phyloP scores from a whole-genome alignment of 2,888 invertebrate species.

The Capitulum mitella region DNA sequence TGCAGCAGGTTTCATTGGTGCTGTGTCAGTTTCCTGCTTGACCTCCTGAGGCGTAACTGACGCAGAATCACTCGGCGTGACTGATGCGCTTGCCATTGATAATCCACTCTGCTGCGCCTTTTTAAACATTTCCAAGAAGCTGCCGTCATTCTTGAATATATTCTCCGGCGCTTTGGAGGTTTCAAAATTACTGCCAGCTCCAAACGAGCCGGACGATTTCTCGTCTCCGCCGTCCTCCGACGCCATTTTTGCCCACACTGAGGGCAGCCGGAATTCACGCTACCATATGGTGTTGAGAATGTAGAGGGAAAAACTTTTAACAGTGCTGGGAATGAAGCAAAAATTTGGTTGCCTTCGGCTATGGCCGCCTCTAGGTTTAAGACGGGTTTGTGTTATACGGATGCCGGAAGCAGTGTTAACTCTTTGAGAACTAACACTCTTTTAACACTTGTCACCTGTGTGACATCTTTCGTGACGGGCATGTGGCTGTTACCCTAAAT shows the following conservation, averaged over 20 bases:
- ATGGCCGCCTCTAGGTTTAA: too few relatives aligned
- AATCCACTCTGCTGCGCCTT: not conserved
- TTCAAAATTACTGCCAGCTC: not conserved
- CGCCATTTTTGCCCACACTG: not conserved
- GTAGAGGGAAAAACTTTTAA: too few relatives aligned
- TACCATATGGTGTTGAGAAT: too few relatives aligned
- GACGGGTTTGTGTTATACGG: too few relatives aligned
- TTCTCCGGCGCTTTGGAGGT: not conserved
- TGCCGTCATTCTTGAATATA: slow-evolving; percentile 14
- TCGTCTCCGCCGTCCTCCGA: not conserved
- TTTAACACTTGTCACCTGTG: too few relatives aligned
- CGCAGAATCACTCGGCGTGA: not conserved
- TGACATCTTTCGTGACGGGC: too few relatives aligned
- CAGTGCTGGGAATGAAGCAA: too few relatives aligned
- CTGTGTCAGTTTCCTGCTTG: not conserved
- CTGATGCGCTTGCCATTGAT: not conserved
- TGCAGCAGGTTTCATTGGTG: not conserved
- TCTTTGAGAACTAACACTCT: too few relatives aligned
- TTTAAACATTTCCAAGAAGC: slow-evolving; percentile 15
- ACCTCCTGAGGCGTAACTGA: not conserved
- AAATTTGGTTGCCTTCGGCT: too few relatives aligned
- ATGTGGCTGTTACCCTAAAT: too few relatives aligned
- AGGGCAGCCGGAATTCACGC: too few relatives aligned
- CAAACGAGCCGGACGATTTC: not conserved
- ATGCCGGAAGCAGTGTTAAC: too few relatives aligned